phyloP scores from a whole-genome alignment of 2,888 invertebrate genomes.

The Eurytoma adleriae region DNA sequence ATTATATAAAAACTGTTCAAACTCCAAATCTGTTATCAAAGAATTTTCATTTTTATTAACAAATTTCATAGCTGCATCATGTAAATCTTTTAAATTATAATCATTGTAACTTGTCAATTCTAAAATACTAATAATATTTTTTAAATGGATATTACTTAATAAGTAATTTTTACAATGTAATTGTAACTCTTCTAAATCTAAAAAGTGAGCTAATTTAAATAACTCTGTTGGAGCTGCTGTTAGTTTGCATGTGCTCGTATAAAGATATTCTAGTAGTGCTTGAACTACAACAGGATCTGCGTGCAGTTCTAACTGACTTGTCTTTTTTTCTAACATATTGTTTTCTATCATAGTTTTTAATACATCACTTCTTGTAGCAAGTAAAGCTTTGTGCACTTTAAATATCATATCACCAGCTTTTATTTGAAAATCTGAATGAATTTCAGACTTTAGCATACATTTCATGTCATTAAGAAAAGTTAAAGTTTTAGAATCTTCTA shows the following conservation, averaged over 20 bases:
- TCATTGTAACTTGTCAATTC: not conserved
- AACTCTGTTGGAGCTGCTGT: not conserved
- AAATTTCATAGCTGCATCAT: not conserved
- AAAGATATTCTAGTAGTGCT: no score
- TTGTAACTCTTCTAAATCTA: not conserved
- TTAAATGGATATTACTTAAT: not conserved
- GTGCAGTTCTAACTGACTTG: no score
- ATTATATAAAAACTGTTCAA: not conserved
- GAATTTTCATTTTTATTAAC: not conserved
- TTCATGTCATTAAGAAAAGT: no score
- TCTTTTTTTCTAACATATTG: no score
- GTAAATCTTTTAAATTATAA: not conserved
- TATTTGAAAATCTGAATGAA: no score
- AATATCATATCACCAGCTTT: no score
- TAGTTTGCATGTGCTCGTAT: not conserved
- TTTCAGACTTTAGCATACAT: no score
- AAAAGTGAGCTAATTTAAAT: constrained; percentile 17
- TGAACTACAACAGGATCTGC: no score
- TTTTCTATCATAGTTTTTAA: no score
- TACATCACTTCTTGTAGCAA: no score
- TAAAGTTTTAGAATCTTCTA: no score
- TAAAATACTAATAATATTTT: not conserved
- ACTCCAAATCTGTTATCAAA: not conserved
- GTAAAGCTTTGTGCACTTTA: no score
- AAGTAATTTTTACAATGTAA: not conserved